Percentiles rank a stretch among this genome's conserved stretches.
phyloP scores from a whole-genome alignment of 2,113 vertebrate genomes.

The Solea solea region DNA sequence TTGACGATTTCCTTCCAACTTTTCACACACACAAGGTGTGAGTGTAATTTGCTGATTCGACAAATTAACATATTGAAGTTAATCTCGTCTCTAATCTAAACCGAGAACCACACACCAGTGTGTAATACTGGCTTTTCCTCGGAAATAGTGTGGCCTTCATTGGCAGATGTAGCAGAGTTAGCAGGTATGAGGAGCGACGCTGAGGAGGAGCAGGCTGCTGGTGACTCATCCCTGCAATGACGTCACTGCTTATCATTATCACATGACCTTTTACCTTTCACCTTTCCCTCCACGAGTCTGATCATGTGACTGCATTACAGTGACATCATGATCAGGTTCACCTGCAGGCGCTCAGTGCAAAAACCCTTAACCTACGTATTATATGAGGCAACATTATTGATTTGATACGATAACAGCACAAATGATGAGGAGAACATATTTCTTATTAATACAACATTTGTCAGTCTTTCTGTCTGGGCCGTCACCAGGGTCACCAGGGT shows the following conservation, averaged over 20 bases:
- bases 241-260: conserved; percentile 54
- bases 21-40: too few species aligned
- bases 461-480: too few species aligned
- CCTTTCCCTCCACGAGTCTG: conserved; percentile 10
- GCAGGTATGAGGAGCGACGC: conserved; percentile 5
- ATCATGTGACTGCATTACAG: neutral
- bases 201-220: neutral
- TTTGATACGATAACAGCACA: too few species aligned
- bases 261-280: conserved; percentile 55
- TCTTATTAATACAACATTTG: too few species aligned
- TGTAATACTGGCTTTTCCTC: neutral
- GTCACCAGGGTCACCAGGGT: too few species aligned
- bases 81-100: conserved; percentile 1
- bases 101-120: too few species aligned
- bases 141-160: conserved; percentile 20
- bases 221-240: conserved; percentile 52
- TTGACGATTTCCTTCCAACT: too few species aligned
- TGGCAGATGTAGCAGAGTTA: conserved; percentile 20
- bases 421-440: too few species aligned
- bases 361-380: neutral
- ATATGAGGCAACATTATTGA: neutral
- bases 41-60: too few species aligned
- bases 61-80: neutral
- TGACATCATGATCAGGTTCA: neutral
- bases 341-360: neutral